Conservation (phyloP, 2,797 vertebrate genomes). For the Fratercula arctica region DNA sequence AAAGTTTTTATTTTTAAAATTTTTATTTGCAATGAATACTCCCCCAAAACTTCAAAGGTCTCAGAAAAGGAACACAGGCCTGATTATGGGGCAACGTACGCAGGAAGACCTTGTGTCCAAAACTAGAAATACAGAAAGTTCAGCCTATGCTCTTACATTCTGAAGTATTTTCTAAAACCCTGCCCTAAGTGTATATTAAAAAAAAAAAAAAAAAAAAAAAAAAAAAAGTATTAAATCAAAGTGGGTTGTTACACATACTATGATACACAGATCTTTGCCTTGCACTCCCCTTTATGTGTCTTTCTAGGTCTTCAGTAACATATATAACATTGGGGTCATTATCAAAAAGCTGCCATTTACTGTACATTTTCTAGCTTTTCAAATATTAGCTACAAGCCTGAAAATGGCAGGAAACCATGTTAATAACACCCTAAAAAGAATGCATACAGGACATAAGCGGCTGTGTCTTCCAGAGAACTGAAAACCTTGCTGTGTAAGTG, state of each 20-base stretch:
- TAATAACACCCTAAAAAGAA: neutral
- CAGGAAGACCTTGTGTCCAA: neutral
- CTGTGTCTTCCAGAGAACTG: neutral
- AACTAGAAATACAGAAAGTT: neutral
- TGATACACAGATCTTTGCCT: neutral
- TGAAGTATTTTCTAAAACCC: neutral
- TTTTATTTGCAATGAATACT: neutral
- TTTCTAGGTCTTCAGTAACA: neutral
- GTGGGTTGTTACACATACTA: fast-evolving
- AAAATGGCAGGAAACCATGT: neutral
- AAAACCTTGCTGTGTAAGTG: neutral
- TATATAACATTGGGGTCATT: neutral
- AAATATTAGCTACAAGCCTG: neutral
- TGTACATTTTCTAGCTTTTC: neutral
- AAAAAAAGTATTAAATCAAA: neutral
- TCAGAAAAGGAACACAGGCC: neutral
- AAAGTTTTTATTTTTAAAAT: neutral
- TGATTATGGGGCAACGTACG: neutral
- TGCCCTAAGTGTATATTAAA: neutral
- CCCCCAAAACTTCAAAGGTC: neutral
- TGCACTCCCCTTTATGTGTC: neutral
- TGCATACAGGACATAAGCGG: neutral
- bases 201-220: too few relatives aligned
- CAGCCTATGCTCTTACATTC: neutral
- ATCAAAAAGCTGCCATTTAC: neutral